Percentiles rank a stretch among this genome's conserved stretches.
Conservation (phyloP, 2,113 vertebrate genomes). For the Cettia cetti region DNA sequence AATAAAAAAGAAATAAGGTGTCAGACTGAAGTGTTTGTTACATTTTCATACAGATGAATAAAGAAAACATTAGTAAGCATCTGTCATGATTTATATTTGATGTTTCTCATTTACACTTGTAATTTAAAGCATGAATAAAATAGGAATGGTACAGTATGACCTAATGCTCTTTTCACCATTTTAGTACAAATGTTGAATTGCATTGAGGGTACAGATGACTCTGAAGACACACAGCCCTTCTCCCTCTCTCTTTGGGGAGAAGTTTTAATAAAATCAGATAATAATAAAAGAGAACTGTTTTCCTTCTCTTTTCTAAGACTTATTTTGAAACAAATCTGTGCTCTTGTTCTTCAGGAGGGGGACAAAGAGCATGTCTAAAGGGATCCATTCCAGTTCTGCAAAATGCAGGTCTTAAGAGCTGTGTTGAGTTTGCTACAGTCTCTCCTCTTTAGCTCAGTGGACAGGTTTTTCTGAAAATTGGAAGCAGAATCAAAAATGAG, state of each 20-base stretch:
- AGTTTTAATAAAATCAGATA: neutral
- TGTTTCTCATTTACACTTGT: neutral
- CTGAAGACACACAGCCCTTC: neutral
- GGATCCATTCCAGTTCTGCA: neutral
- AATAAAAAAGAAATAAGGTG: neutral
- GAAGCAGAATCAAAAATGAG: neutral
- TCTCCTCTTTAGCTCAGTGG: no score
- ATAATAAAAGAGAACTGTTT: neutral
- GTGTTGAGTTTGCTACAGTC: neutral
- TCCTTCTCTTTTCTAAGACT: neutral
- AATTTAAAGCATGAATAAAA: neutral
- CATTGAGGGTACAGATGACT: neutral
- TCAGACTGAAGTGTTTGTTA: neutral
- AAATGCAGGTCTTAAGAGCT: neutral
- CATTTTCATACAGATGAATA: neutral
- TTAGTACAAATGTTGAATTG: neutral
- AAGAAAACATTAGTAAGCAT: neutral
- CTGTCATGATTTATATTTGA: neutral
- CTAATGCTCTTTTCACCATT: neutral
- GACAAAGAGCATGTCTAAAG: neutral
- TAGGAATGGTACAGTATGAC: neutral
- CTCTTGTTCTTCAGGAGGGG: fast-evolving
- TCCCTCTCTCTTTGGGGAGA: neutral
- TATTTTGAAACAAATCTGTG: neutral
- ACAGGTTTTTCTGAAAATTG: neutral